Conservation (phyloP, 1,140 invertebrate genomes). For the Tetramorium alpestre region DNA sequence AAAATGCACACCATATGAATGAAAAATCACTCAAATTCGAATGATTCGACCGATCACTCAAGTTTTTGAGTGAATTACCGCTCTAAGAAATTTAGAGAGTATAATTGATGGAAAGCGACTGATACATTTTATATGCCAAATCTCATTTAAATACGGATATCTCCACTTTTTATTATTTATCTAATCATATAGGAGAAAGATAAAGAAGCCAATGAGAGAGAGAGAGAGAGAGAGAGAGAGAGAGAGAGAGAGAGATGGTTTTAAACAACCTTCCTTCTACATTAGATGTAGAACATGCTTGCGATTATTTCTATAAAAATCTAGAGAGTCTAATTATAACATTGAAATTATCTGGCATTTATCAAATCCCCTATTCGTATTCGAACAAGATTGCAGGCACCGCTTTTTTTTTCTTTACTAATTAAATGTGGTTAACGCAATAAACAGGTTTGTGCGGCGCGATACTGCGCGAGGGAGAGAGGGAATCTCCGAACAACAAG, state of each 20-base stretch:
- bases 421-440: background rate
- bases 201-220: background rate
- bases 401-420: background rate
- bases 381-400: background rate
- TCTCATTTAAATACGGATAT: too few species aligned
- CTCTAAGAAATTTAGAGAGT: too few species aligned
- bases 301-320: background rate
- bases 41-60: too few species aligned
- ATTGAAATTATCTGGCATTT: background rate
- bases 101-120: too few species aligned
- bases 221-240: too few species aligned
- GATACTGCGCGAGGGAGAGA: background rate
- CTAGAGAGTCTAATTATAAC: background rate
- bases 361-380: background rate
- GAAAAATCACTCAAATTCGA: too few species aligned
- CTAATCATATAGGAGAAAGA: background rate
- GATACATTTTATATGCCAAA: too few species aligned
- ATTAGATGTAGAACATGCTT: background rate
- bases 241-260: background rate
- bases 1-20: too few species aligned
- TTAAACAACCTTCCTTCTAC: background rate
- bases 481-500: slow-evolving; percentile 41
- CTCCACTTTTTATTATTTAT: background rate
- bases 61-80: too few species aligned
- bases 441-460: background rate